Evolutionary conservation across 53 echinoderm and acorn worm species (phyloP).

Genomic region (Luidia sarsii): DNA sequence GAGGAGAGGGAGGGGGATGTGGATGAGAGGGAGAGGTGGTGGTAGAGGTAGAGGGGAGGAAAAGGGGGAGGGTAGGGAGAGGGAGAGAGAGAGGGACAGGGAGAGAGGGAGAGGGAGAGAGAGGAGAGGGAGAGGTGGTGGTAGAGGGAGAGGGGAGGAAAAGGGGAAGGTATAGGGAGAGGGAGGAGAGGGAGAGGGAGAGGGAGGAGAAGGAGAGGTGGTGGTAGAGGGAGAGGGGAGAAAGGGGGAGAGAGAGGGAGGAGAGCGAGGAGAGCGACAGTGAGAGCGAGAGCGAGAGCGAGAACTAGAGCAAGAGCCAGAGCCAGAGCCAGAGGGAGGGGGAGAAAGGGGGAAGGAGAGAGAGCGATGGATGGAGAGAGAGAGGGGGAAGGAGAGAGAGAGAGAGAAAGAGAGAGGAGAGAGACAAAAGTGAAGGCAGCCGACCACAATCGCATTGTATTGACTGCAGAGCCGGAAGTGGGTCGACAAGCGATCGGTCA

Average conservation of each 20-base stretch:
- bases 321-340: neutral
- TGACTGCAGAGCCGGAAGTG: conserved; percentile 34
- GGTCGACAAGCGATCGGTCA: conserved; percentile 30
- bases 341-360: too few species aligned
- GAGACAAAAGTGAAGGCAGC: too few species aligned
- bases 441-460: conserved; percentile 22
- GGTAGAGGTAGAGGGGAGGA: neutral
- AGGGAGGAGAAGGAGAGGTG: neutral
- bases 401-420: neutral
- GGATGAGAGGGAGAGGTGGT: neutral
- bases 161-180: neutral
- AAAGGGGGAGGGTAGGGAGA: neutral
- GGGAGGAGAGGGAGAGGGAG: neutral
- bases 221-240: neutral
- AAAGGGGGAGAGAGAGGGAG: neutral
- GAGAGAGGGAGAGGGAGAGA: too few species aligned
- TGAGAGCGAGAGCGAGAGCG: neutral
- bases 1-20: neutral
- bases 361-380: too few species aligned
- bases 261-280: too few species aligned
- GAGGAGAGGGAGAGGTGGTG: neutral
- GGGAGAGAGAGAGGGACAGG: too few species aligned
- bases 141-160: neutral
- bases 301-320: neutral
- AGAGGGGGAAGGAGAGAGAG: neutral